A percentile compares a stretch with the other conserved stretches of the same genome.
Evolutionary conservation across 2,113 vertebrate genomes (phyloP).

Genomic region (Collichthys lucidus): DNA sequence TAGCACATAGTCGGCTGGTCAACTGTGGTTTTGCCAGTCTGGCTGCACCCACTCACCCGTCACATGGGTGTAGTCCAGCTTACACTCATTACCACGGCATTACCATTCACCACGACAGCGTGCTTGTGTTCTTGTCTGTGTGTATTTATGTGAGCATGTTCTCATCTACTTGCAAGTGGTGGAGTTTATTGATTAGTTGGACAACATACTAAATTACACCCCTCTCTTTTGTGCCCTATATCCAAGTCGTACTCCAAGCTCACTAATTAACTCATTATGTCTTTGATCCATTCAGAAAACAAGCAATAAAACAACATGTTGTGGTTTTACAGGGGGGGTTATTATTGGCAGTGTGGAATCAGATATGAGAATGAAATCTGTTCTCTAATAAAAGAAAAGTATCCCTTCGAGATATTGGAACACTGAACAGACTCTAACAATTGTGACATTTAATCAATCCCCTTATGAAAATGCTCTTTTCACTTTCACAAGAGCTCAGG

Average conservation of each 20-base stretch:
- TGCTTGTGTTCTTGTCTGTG: background rate
- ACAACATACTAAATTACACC: background rate
- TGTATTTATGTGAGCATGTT: slow-evolving; percentile 7
- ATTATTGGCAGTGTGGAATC: background rate
- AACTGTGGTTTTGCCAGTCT: slow-evolving; percentile 34
- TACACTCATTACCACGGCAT: slow-evolving; percentile 71
- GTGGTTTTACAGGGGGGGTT: background rate
- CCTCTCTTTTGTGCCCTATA: background rate
- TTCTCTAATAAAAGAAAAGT: background rate
- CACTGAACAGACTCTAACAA: background rate
- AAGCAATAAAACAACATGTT: background rate
- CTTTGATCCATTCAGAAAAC: background rate
- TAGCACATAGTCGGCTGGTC: background rate
- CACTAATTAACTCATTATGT: background rate
- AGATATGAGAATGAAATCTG: background rate
- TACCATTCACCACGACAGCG: slow-evolving; percentile 47
- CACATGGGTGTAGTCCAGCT: slow-evolving; percentile 69
- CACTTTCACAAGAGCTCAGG: background rate
- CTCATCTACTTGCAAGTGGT: background rate
- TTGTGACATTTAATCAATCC: slow-evolving; percentile 18
- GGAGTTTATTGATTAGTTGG: slow-evolving; percentile 32
- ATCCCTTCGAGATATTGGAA: background rate
- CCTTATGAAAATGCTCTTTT: slow-evolving; percentile 14
- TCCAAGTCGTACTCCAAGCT: background rate
- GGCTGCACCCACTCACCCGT: slow-evolving; percentile 68